Conservation (phyloP, 2,113 vertebrate genomes). For the Symphodus melops region DNA sequence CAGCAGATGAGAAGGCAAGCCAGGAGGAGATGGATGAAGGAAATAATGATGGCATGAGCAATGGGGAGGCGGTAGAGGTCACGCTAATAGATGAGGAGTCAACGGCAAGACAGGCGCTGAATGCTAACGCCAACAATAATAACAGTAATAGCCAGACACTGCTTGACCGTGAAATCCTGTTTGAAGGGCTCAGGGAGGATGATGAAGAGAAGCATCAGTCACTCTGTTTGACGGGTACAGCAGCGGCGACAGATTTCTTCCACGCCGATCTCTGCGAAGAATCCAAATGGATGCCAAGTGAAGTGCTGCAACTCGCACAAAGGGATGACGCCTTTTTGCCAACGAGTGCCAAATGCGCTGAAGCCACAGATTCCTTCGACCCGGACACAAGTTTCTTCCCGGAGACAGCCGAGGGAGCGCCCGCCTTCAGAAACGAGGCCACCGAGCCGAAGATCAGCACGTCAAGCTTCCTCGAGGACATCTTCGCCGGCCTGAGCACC, state of each 20-base stretch:
- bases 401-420: slow-evolving; percentile 44
- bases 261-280: slow-evolving; percentile 39
- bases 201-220: slow-evolving; percentile 20
- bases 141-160: slow-evolving; percentile 72
- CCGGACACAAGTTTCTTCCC: slow-evolving; percentile 46
- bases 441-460: slow-evolving; percentile 52
- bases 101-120: slow-evolving; percentile 24
- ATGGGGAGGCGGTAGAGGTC: slow-evolving; percentile 66
- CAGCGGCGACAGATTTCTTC: slow-evolving; percentile 16
- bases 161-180: slow-evolving; percentile 39
- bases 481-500: slow-evolving; percentile 79
- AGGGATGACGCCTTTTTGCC: slow-evolving; percentile 69
- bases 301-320: slow-evolving; percentile 70
- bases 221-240: slow-evolving; percentile 18
- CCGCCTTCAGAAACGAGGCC: slow-evolving; percentile 32
- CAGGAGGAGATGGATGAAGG: slow-evolving; percentile 64
- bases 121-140: slow-evolving; percentile 86
- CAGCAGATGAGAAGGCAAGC: slow-evolving; percentile 45
- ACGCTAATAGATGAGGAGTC: slow-evolving; percentile 71
- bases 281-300: slow-evolving; percentile 66
- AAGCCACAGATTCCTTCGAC: slow-evolving; percentile 49
- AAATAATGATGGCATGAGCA: slow-evolving; percentile 30
- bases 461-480: slow-evolving; percentile 79
- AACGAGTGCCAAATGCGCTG: slow-evolving; percentile 73
- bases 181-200: slow-evolving; percentile 22